phyloP scores from a whole-genome alignment of 2,113 vertebrate genomes.

The Anoplopoma fimbria region DNA sequence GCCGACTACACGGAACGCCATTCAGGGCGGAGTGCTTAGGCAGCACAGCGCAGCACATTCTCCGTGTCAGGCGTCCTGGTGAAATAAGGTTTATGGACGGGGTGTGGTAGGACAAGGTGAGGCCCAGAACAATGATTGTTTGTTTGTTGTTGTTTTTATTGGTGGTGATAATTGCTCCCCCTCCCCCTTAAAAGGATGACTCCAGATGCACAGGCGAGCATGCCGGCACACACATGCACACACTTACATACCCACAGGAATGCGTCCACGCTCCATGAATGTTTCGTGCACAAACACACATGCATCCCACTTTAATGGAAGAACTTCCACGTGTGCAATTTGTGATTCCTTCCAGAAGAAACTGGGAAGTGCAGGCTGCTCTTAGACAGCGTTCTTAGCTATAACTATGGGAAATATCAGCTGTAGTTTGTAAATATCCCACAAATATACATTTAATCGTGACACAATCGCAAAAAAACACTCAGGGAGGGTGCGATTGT shows the following conservation, averaged over 20 bases:
- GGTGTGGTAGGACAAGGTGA: constrained; percentile 81
- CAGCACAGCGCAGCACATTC: constrained; percentile 85
- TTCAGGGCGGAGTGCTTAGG: constrained; percentile 81
- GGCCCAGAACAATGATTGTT: constrained; percentile 80
- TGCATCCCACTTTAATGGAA: constrained; percentile 28
- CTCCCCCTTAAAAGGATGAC: constrained; percentile 65
- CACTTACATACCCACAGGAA: constrained; percentile 75
- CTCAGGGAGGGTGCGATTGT: too few species aligned
- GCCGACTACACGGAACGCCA: constrained; percentile 64
- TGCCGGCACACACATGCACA: constrained; percentile 71
- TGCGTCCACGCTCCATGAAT: constrained; percentile 51
- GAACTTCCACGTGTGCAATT: constrained; percentile 45
- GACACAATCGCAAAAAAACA: too few species aligned
- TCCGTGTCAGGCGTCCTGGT: constrained; percentile 70
- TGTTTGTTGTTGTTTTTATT: constrained; percentile 84
- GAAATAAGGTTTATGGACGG: constrained; percentile 75
- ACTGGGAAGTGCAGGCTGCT: constrained; percentile 5
- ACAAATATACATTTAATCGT: too few species aligned
- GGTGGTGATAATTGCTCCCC: constrained; percentile 81
- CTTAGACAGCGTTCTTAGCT: background rate
- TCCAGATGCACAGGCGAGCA: constrained; percentile 57
- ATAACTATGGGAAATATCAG: background rate
- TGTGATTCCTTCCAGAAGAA: constrained; percentile 12
- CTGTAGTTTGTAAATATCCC: too few species aligned
- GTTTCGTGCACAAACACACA: constrained; percentile 5